phyloP scores from a whole-genome alignment of 1,140 invertebrate genomes.

The Daktulosphaira vitifoliae region DNA sequence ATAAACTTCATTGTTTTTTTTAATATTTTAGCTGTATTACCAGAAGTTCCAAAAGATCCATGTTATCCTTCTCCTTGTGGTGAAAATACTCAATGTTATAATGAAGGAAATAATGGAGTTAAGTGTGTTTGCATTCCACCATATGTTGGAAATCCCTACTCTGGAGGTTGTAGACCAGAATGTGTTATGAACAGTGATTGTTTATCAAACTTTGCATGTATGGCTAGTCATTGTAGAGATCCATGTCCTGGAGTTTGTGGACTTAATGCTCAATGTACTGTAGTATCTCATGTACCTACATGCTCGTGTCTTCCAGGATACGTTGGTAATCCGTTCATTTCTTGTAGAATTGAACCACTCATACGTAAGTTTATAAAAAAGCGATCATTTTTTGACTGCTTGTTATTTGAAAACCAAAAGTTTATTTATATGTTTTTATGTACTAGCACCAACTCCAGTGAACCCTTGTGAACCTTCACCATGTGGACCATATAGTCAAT shows the following conservation, averaged over 20 bases:
- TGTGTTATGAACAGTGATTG: slow-evolving; percentile 73
- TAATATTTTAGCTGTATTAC: slow-evolving; percentile 38
- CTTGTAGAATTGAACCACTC: slow-evolving; percentile 55
- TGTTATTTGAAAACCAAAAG: not conserved
- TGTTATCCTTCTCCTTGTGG: slow-evolving; percentile 75
- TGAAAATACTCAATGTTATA: slow-evolving; percentile 67
- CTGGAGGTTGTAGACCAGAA: slow-evolving; percentile 57
- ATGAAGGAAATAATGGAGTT: slow-evolving; percentile 50
- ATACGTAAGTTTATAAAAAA: slow-evolving; percentile 16
- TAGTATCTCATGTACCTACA: slow-evolving; percentile 70
- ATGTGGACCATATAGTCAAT: slow-evolving; percentile 71
- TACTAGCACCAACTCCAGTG: slow-evolving; percentile 44
- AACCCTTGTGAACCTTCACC: slow-evolving; percentile 71
- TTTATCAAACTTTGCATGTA: slow-evolving; percentile 64
- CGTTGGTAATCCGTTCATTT: slow-evolving; percentile 71
- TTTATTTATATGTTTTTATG: slow-evolving; percentile 39
- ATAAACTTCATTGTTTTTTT: not conserved
- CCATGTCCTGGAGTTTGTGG: slow-evolving; percentile 80
- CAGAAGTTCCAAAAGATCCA: slow-evolving; percentile 48
- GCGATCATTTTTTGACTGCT: not conserved
- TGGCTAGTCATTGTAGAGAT: slow-evolving; percentile 74
- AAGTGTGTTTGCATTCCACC: slow-evolving; percentile 74
- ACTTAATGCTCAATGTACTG: slow-evolving; percentile 63
- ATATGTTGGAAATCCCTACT: slow-evolving; percentile 57
- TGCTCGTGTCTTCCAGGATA: slow-evolving; percentile 67